These are phyloP conservation scores for Chloroceryle amazona DNA, from an alignment of 2,797 vertebrate species.

Conservation along the genomic window DNA sequence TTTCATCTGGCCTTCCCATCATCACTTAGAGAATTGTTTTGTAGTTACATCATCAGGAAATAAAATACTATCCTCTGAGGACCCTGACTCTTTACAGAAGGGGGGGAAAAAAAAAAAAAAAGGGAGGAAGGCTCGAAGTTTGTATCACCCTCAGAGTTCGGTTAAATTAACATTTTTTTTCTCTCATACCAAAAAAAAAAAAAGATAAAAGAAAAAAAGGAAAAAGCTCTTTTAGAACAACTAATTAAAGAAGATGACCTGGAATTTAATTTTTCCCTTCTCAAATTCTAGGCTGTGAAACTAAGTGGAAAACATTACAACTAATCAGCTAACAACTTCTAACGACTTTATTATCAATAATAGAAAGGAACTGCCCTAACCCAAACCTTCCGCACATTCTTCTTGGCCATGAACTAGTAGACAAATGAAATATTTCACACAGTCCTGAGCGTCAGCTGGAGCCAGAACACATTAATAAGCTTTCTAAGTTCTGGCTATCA, in stretches of 20 bases:
- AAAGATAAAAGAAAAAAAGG: neutral
- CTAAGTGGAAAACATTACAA: neutral
- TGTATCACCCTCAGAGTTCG: slow-evolving; percentile 39
- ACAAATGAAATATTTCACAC: slow-evolving; percentile 79
- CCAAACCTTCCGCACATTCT: slow-evolving; percentile 73
- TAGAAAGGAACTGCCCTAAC: slow-evolving; percentile 76
- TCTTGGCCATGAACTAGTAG: slow-evolving; percentile 66
- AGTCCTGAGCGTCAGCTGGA: slow-evolving; percentile 23
- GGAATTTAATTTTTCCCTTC: neutral
- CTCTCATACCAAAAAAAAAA: neutral
- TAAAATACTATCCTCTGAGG: slow-evolving; percentile 84
- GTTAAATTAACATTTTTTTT: slow-evolving; percentile 7
- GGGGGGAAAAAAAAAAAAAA: slow-evolving; percentile 14
- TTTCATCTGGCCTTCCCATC: slow-evolving; percentile 89
- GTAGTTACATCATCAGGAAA: slow-evolving; percentile 89
- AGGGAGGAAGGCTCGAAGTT: slow-evolving; percentile 49
- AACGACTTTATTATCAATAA: slow-evolving; percentile 58
- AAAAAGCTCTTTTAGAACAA: neutral
- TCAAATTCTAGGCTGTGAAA: neutral
- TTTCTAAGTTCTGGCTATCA: slow-evolving; percentile 73
- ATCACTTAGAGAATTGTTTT: slow-evolving; percentile 86
- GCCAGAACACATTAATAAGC: slow-evolving; percentile 48
- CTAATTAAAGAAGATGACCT: slow-evolving; percentile 7
- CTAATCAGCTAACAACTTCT: slow-evolving; percentile 42
- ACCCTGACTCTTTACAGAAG: slow-evolving; percentile 79